Evolutionary conservation across 2,888 invertebrate species (phyloP).

Genomic region (Cataglyphis rosenhaueri): DNA sequence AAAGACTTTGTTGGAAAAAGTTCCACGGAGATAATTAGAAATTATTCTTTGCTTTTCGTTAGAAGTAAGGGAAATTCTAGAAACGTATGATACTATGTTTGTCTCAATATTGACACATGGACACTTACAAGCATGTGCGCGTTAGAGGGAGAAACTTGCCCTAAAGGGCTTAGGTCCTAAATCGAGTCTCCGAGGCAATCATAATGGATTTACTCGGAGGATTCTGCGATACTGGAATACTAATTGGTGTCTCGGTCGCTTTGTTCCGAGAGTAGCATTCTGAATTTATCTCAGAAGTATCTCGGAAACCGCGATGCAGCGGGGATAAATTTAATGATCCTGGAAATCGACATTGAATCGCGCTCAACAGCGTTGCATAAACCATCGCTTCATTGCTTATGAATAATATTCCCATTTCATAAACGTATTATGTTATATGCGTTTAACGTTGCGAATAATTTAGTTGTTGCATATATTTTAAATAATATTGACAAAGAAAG

Average conservation of each 20-base stretch:
- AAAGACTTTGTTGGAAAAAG: slow-evolving; percentile 20
- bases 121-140: neutral
- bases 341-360: slow-evolving; percentile 28
- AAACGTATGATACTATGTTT: neutral
- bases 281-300: slow-evolving; percentile 24
- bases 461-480: neutral
- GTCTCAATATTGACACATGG: neutral
- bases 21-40: slow-evolving; percentile 30
- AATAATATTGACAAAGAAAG: neutral
- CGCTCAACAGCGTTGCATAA: neutral
- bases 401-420: slow-evolving; percentile 4
- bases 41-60: slow-evolving; percentile 28
- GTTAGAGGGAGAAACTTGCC: neutral
- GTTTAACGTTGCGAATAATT: slow-evolving; percentile 25
- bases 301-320: neutral
- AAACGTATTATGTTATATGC: slow-evolving; percentile 1
- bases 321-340: neutral
- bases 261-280: neutral
- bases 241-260: slow-evolving; percentile 45
- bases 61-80: slow-evolving; percentile 15
- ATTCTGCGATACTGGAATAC: slow-evolving; percentile 23
- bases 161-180: slow-evolving; percentile 6
- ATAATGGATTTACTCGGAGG: slow-evolving; percentile 30
- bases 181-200: slow-evolving; percentile 22
- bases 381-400: neutral